Percentiles rank a stretch among this genome's conserved stretches.
phyloP scores from a whole-genome alignment of 2,113 vertebrate genomes.

The Pontoporia blainvillei region DNA sequence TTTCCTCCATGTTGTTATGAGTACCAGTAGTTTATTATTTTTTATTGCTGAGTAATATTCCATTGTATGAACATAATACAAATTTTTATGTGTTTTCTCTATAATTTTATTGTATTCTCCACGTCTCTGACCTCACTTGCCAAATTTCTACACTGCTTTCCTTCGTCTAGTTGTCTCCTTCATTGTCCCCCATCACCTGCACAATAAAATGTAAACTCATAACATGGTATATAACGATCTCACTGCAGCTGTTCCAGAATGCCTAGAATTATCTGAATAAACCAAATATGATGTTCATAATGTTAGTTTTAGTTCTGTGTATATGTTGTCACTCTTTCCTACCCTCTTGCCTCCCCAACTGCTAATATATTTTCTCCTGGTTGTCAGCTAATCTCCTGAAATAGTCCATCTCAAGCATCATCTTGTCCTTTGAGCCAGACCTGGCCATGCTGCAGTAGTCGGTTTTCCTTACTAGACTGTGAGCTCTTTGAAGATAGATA shows the following conservation, averaged over 20 bases:
- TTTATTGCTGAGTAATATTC: background rate
- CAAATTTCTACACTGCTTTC: background rate
- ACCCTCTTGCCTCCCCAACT: background rate
- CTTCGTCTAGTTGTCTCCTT: background rate
- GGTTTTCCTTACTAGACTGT: background rate
- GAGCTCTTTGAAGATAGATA: background rate
- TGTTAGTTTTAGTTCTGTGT: background rate
- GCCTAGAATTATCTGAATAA: background rate
- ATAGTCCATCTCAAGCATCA: background rate
- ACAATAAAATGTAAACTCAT: background rate
- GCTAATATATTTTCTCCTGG: background rate
- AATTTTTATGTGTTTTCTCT: background rate
- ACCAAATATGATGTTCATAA: background rate
- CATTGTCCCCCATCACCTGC: background rate
- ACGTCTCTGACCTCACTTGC: background rate
- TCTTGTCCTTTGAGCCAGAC: background rate
- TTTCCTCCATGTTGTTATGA: background rate
- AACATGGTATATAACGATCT: background rate
- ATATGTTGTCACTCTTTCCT: background rate
- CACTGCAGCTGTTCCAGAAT: background rate
- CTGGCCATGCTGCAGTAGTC: background rate
- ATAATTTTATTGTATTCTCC: background rate
- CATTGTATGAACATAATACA: too few relatives aligned
- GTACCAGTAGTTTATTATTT: background rate
- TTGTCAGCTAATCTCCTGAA: background rate